Base-by-base conservation (phyloP, 2,888 invertebrate species). In the Sipunculus nudus region DNA sequence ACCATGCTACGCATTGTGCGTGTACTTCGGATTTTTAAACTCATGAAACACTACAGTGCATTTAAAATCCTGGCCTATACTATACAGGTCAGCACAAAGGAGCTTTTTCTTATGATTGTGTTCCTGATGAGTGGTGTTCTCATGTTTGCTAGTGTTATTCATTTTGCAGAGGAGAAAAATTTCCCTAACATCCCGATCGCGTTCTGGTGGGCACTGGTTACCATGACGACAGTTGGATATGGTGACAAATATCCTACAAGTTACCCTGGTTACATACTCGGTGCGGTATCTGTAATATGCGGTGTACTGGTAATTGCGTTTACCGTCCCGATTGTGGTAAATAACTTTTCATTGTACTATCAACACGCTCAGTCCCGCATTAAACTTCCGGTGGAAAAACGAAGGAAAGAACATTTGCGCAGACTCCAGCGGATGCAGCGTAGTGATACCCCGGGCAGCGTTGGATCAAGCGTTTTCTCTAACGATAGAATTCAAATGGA, bases 41-140 rank as follows among this genome's bases (percentile, higher is more conserved):
- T 82, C n/a, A 81, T 82, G 81, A 82, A 82, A 57, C 82, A 82
- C 58, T 82, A 82, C 71, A 78, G 75, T 46, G 82, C 81, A 6
- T 82, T 82, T 67, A 81, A 81, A 52, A 79, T 80, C 45, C 68
- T 80, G 16, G 78, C 78, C 5, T 80, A 80, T 59, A 79, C 79
- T 0, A 78, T 80, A 19, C 79, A 80, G 61, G 81, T 80, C 10
- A 79, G 78, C 61, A 78, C 78, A 5, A 79, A 79, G 50, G 82
- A 82, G 52, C 67, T 82, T 29, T 52, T 81, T n/a, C 70, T 82
- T 8, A 76, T 82, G 72, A 74, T 82, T 8, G 76, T 81, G 3
- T 81, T 81, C 64, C 72, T 82, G 16, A 76, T 81, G 61, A 77
- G 76, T 0, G 82, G 82, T 2, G 82, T 81, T 4, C 70, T 82